Percentiles rank a stretch among this genome's conserved stretches.
These are phyloP conservation scores for Mactromeris polynyma DNA, from an alignment of 2,888 invertebrate genomes.

Conservation along the genomic window DNA sequence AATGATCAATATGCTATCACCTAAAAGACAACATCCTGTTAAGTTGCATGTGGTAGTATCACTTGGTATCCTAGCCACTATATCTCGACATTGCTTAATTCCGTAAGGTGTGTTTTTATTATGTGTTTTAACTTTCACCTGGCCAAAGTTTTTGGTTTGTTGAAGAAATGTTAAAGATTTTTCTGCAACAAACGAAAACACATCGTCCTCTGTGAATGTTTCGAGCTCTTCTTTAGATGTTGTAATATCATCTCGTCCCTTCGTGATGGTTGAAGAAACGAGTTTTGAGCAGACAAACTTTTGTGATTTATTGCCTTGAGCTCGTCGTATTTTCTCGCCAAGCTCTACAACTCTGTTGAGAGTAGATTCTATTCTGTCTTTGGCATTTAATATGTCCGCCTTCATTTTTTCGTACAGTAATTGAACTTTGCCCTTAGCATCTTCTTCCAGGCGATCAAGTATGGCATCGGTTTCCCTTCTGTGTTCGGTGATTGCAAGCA, in stretches of 20 bases:
- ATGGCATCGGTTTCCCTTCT: no score
- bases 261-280: not conserved
- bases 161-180: not conserved
- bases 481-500: no score
- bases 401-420: not conserved
- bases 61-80: not conserved
- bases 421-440: not conserved
- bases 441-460: not conserved
- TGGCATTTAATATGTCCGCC: not conserved
- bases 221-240: not conserved
- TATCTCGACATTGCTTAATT: not conserved
- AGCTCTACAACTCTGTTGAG: not conserved
- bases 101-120: not conserved
- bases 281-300: not conserved
- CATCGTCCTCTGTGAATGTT: not conserved
- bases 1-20: not conserved
- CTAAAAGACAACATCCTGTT: not conserved
- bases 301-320: not conserved
- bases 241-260: not conserved
- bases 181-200: not conserved
- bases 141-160: not conserved
- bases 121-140: not conserved
- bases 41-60: not conserved
- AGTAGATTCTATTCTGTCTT: not conserved
- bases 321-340: not conserved